Conservation (phyloP, 2,888 invertebrate species). For the Rhorus exstirpatorius region DNA sequence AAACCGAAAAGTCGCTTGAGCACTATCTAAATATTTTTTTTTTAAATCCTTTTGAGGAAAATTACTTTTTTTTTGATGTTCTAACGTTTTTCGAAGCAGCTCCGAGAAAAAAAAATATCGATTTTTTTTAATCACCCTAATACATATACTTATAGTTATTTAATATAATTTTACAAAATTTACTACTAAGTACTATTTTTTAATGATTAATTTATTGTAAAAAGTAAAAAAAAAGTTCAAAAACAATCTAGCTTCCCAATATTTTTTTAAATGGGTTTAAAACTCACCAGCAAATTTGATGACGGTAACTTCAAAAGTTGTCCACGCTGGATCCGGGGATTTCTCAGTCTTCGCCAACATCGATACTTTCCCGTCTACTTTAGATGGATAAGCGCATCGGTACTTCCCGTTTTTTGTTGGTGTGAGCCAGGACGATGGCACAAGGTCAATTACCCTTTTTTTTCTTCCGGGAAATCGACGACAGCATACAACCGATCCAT, state of each 20-base stretch:
- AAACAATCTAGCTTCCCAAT: not conserved
- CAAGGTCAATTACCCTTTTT: not conserved
- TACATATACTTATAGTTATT: not conserved
- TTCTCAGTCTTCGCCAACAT: not conserved
- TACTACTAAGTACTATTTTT: not conserved
- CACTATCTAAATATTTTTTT: too few relatives aligned
- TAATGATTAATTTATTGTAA: too few relatives aligned
- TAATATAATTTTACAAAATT: not conserved
- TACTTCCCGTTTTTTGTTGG: not conserved
- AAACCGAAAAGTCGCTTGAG: too few relatives aligned
- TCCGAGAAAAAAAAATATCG: too few relatives aligned
- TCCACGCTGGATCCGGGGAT: slow-evolving; percentile 7
- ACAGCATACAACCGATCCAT: not conserved
- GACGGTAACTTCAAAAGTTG: slow-evolving; percentile 2
- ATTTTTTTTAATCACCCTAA: too few relatives aligned
- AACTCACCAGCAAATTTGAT: slow-evolving; percentile 8
- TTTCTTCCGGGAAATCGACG: not conserved
- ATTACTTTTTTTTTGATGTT: too few relatives aligned
- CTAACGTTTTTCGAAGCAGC: too few relatives aligned
- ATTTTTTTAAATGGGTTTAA: not conserved
- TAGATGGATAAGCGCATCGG: slow-evolving; percentile 3
- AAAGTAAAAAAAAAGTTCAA: not conserved
- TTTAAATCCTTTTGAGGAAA: too few relatives aligned
- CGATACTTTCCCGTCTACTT: not conserved
- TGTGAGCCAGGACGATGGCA: not conserved